Percentiles rank a stretch among this genome's conserved stretches.
Evolutionary conservation across 2,113 vertebrate genomes (phyloP).

Genomic region (Thalassoma bifasciatum): DNA sequence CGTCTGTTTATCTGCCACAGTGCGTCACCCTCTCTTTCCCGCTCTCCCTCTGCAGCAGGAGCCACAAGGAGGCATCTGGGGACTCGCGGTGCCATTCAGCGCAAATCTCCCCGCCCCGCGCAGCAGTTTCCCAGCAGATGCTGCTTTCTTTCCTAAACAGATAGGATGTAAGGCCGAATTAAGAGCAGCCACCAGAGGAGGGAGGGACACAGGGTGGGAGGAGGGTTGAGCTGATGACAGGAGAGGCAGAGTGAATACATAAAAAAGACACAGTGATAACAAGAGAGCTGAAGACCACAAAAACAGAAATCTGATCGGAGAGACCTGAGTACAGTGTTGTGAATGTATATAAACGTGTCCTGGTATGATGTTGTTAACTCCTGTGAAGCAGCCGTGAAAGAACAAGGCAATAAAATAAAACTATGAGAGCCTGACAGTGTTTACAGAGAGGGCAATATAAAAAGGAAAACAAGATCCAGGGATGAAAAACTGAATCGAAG

Average conservation of each 20-base stretch:
- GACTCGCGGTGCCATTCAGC: constrained; percentile 56
- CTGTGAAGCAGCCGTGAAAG: constrained; percentile 10
- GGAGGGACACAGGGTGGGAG: background rate
- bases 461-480: too few species aligned
- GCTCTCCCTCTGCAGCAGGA: constrained; percentile 11
- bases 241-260: constrained; percentile 40
- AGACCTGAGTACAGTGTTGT: background rate
- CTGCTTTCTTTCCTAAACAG: constrained; percentile 68
- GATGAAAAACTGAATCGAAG: background rate
- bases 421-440: background rate
- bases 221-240: background rate
- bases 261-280: constrained; percentile 11
- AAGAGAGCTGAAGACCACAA: background rate
- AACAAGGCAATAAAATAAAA: background rate
- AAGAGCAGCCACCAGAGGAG: constrained; percentile 21
- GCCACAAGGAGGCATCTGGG: constrained; percentile 39
- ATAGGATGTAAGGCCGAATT: constrained; percentile 53
- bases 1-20: constrained; percentile 32
- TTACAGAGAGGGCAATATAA: too few species aligned
- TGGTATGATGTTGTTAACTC: constrained; percentile 1
- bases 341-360: constrained; percentile 5
- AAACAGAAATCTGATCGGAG: background rate
- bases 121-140: constrained; percentile 60
- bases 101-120: constrained; percentile 36
- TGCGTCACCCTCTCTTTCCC: constrained; percentile 16